phyloP scores from a whole-genome alignment of 2,113 vertebrate genomes.

The Ceratotherium simum region DNA sequence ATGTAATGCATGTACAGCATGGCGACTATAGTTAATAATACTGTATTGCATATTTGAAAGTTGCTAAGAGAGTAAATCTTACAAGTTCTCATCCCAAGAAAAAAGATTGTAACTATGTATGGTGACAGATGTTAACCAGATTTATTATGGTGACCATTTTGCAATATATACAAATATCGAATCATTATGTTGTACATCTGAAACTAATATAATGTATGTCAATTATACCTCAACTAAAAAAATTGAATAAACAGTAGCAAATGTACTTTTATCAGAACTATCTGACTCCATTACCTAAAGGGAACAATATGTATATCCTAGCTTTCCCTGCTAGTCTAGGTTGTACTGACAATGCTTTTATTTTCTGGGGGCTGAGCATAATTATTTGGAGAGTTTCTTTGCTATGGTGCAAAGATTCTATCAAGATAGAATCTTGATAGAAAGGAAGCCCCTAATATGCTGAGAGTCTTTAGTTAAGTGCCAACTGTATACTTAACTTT shows the following conservation, averaged over 20 bases:
- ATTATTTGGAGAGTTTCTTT: constrained; percentile 31
- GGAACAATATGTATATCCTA: not conserved
- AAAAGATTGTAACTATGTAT: not conserved
- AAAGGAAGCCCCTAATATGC: not conserved
- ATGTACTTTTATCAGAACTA: not conserved
- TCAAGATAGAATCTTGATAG: not conserved
- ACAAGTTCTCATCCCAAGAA: not conserved
- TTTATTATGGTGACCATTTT: not conserved
- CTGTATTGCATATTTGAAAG: not conserved
- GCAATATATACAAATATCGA: not conserved
- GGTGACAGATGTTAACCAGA: not conserved
- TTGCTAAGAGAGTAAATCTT: not conserved
- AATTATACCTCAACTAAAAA: not conserved
- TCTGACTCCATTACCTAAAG: not conserved
- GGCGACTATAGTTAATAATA: not conserved
- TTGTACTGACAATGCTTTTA: not conserved
- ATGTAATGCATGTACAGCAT: not conserved
- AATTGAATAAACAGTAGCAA: not conserved
- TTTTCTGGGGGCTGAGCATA: constrained; percentile 10
- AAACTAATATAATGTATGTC: not conserved
- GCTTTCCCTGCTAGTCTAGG: not conserved
- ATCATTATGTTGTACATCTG: not conserved
- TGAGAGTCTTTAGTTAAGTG: constrained; percentile 31
- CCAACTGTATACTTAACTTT: not conserved
- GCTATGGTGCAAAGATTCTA: not conserved